Evolutionary conservation across 2,888 invertebrate species (phyloP), one percentile per base, ranked within the genome.

Genomic region (Coelinius sp.): DNA sequence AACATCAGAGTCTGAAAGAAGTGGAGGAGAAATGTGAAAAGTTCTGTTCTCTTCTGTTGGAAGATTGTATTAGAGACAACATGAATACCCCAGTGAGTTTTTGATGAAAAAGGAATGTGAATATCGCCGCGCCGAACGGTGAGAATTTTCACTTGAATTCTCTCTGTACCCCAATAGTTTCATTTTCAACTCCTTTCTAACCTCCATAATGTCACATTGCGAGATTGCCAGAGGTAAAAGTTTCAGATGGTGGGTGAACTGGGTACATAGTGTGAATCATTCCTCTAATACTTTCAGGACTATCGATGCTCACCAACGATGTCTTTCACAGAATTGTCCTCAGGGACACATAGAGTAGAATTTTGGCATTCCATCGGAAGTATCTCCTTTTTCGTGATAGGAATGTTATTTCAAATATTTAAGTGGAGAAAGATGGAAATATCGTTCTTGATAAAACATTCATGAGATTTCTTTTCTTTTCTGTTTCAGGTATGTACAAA

Each of bases 191-290:
- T 49, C 38, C n/a, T n/a, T 24, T 14, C 44, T 24, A 44, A 64
- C 46, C 49, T 31, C 38, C 53, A 52, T 38, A 17, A 24, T 53
- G 24, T 44, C 14, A 38, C 53, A 67, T 24, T 38, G 17, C 53
- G 41, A 52, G 38, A 67, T 67, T 41, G 67, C 38, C n/a, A 1
- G 67, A 53, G 38, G 41, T 25, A 68, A 68, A 56, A 68, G 44
- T 56, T 68, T 5, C 53, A 38, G 14, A 41, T 35, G 41, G 41
- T 68, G 56, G 41, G 56, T 24, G 27, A 14, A 31, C 38, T 68
- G 17, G 56, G 27, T 65, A 17, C 31, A 6, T 5, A 14, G 20
- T 38, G 20, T 22, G 20, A 63, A 41, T 24, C 22, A 22, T 67
- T 24, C 35, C 14, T 38, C 22, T 17, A 24, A 49, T 66, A 67